Conservation (phyloP, 2,113 vertebrate genomes). For the Procavia capensis region DNA sequence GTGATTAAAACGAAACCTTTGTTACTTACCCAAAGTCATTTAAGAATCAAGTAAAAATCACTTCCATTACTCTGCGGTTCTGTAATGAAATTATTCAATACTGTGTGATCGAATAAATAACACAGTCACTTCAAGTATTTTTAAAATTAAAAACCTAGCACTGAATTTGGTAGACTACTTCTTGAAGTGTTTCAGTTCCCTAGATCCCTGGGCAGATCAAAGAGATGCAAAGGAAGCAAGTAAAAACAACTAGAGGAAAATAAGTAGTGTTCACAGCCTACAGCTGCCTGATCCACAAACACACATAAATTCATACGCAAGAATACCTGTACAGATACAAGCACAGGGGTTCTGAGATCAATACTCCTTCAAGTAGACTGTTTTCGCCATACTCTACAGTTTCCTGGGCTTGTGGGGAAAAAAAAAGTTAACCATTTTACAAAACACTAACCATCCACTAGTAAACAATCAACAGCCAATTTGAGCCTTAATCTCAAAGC, state of each 20-base stretch:
- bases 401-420: neutral
- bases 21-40: slow-evolving; percentile 32
- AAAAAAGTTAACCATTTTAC: neutral
- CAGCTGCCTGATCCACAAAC: neutral
- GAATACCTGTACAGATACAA: neutral
- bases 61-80: neutral
- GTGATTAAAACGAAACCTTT: neutral
- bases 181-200: slow-evolving; percentile 37
- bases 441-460: neutral
- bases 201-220: slow-evolving; percentile 35
- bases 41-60: slow-evolving; percentile 37
- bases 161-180: slow-evolving; percentile 19
- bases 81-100: neutral
- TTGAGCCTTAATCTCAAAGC: neutral
- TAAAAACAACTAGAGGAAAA: slow-evolving; percentile 34
- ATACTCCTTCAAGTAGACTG: neutral
- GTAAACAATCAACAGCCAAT: neutral
- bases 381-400: neutral
- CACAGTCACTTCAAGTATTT: slow-evolving; percentile 6
- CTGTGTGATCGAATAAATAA: slow-evolving; percentile 25
- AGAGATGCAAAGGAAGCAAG: slow-evolving; percentile 9
- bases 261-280: neutral
- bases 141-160: slow-evolving; percentile 39
- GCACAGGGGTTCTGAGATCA: neutral
- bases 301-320: neutral